Conservation (phyloP, 2,113 vertebrate species). For the Erpornis zantholeuca region DNA sequence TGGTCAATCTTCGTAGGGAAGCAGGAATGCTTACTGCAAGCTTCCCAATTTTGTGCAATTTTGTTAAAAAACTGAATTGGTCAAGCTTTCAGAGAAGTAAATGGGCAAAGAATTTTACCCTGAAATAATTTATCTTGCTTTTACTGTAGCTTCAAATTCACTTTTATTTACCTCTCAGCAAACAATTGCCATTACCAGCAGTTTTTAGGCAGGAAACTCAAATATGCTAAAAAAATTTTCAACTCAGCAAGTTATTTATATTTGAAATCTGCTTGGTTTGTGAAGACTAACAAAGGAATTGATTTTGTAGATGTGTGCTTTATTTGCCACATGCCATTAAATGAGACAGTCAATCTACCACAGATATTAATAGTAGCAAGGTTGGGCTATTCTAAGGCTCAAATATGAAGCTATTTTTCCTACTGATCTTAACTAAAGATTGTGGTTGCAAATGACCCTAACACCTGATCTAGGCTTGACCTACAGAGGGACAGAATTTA, state of each 20-base stretch:
- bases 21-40: neutral
- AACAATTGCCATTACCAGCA: neutral
- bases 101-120: neutral
- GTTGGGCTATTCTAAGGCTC: constrained; percentile 30
- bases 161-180: neutral
- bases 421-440: constrained; percentile 39
- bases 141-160: neutral
- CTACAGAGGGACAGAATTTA: neutral
- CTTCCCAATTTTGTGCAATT: neutral
- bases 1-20: neutral
- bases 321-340: constrained; percentile 18
- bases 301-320: constrained; percentile 23
- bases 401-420: neutral
- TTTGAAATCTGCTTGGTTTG: constrained; percentile 58
- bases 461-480: neutral
- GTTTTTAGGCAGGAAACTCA: constrained; percentile 22
- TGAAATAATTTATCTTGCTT: neutral
- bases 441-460: neutral
- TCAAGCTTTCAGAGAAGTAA: neutral
- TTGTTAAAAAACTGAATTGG: neutral
- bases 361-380: neutral
- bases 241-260: constrained; percentile 35
- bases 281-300: constrained; percentile 42
- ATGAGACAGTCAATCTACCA: constrained; percentile 15
- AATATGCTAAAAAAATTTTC: neutral